Evolutionary conservation across 2,888 invertebrate species (phyloP).

Genomic region (Mamestra brassicae): DNA sequence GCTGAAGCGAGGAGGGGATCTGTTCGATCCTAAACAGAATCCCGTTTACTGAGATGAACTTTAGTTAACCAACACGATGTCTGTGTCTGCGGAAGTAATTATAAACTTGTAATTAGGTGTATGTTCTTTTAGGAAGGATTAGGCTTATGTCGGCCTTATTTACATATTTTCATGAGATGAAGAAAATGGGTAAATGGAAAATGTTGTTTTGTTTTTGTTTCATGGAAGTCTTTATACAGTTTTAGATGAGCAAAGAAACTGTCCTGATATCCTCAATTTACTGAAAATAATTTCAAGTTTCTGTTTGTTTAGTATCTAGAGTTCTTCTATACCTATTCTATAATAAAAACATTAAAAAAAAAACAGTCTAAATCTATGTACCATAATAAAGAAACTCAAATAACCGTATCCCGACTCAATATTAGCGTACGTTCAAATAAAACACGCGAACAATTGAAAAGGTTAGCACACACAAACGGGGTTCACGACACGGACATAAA

Average conservation of each 20-base stretch:
- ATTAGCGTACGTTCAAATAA: conserved; percentile 37
- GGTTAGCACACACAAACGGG: conserved; percentile 43
- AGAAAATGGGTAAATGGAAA: conserved; percentile 1
- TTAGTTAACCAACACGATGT: conserved; percentile 34
- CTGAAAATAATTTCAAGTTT: not conserved
- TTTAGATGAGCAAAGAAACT: not conserved
- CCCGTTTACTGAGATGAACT: conserved; percentile 41
- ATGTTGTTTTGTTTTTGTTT: not conserved
- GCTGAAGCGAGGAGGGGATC: conserved; percentile 45
- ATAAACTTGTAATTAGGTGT: conserved; percentile 52
- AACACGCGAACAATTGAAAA: conserved; percentile 44
- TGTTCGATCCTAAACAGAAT: conserved; percentile 48
- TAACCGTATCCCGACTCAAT: not conserved
- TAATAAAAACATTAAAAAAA: not conserved
- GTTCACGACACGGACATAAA: conserved; percentile 75
- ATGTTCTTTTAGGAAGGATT: conserved; percentile 36
- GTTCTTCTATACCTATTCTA: not conserved
- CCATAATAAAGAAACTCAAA: conserved; percentile 4
- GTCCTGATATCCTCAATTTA: not conserved
- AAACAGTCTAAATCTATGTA: too few species aligned
- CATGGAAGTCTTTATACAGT: not conserved
- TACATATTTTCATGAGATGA: not conserved
- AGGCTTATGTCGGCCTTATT: conserved; percentile 19
- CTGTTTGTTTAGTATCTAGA: not conserved
- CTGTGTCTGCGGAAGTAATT: conserved; percentile 47